A percentile compares a stretch with the other conserved stretches of the same genome.
Conservation (phyloP, 2,113 vertebrate species). For the Archilochus colubris region DNA sequence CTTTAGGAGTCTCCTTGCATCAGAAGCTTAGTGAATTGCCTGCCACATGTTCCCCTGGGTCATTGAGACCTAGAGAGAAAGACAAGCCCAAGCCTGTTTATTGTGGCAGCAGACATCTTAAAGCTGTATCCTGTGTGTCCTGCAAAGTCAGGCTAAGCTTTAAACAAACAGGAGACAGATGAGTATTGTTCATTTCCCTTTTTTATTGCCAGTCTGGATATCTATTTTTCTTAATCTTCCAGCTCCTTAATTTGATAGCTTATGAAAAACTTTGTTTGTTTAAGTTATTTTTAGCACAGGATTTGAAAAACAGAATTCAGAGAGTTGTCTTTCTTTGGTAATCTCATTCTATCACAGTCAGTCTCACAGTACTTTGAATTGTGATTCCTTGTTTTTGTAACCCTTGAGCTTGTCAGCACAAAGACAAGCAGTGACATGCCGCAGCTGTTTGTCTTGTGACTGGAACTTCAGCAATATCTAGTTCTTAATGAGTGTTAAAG, state of each 20-base stretch:
- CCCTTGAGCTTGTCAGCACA: background rate
- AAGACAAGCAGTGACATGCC: conserved; percentile 39
- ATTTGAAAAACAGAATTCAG: background rate
- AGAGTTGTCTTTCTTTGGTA: conserved; percentile 55
- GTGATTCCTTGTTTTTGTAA: conserved; percentile 17
- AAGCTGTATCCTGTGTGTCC: background rate
- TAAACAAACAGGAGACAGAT: background rate
- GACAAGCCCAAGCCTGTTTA: background rate
- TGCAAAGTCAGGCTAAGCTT: background rate
- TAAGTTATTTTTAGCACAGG: conserved; percentile 34
- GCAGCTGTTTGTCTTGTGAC: background rate
- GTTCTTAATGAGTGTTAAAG: background rate
- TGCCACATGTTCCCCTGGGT: background rate
- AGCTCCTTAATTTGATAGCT: background rate
- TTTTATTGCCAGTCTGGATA: background rate
- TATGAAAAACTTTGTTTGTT: background rate
- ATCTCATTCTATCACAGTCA: background rate
- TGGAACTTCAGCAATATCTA: background rate
- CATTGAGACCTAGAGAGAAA: background rate
- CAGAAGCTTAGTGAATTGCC: background rate
- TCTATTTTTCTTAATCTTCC: background rate
- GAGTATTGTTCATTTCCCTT: background rate
- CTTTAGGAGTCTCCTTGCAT: background rate
- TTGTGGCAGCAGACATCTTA: background rate
- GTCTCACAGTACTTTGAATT: background rate